These are phyloP conservation scores for Periplaneta americana DNA, from an alignment of 1,140 invertebrate species.

Conservation along the genomic window DNA sequence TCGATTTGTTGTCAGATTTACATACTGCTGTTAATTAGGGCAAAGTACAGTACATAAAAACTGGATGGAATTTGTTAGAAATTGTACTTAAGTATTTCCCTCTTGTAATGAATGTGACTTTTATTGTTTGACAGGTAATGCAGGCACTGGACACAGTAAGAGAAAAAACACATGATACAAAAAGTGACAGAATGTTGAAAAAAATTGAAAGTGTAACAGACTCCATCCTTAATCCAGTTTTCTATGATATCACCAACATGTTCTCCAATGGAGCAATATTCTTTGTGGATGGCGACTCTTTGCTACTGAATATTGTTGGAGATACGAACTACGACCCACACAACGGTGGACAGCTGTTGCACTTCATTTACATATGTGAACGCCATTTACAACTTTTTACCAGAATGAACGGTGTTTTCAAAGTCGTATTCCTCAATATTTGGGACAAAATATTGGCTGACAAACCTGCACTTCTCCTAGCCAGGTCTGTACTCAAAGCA, in stretches of 20 bases:
- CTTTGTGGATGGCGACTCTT: constrained; percentile 12
- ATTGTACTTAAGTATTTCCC: no score
- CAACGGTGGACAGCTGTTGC: constrained; percentile 14
- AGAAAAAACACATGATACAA: no score
- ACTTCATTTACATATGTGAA: constrained; percentile 18
- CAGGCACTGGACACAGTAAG: no score
- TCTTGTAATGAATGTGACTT: no score
- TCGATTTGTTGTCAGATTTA: no score
- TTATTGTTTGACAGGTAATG: no score
- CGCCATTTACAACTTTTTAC: constrained; percentile 4
- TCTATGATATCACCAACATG: constrained; percentile 12
- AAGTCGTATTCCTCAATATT: constrained; percentile 1
- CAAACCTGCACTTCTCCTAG: background rate
- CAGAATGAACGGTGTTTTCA: constrained; percentile 6
- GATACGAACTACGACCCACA: background rate
- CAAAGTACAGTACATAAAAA: no score
- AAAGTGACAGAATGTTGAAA: background rate
- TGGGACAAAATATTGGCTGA: constrained; percentile 6
- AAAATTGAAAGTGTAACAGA: background rate
- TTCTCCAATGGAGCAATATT: constrained; percentile 15
- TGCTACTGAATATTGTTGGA: constrained; percentile 5
- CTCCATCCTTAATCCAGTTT: background rate
- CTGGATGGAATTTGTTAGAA: no score
- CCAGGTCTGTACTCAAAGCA: background rate
- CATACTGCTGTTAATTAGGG: no score